Conservation (phyloP, 2,113 vertebrate species). For the Charina bottae region DNA sequence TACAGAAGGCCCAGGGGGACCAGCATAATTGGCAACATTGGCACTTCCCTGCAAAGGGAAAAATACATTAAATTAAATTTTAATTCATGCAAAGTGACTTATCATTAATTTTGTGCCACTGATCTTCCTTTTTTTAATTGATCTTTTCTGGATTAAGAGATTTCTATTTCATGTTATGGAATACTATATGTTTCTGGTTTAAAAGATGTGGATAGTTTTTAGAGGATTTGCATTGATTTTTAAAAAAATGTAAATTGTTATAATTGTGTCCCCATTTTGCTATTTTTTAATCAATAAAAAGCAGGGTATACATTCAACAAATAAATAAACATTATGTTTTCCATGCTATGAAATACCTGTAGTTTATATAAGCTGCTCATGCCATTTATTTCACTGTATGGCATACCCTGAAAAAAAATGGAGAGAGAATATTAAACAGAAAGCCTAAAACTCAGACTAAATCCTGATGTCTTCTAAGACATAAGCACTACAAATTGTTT, state of each 20-base stretch:
- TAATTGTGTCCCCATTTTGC: background rate
- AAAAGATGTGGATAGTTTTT: background rate
- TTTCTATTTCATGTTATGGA: background rate
- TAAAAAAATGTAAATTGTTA: background rate
- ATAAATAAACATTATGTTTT: background rate
- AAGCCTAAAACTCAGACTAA: slow-evolving; percentile 10
- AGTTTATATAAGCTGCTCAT: slow-evolving; percentile 98
- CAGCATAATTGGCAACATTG: slow-evolving; percentile 80
- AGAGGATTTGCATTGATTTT: background rate
- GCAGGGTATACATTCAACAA: background rate
- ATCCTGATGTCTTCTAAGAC: background rate
- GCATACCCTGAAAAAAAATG: slow-evolving; percentile 77
- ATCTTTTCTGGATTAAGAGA: background rate
- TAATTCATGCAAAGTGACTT: slow-evolving; percentile 20
- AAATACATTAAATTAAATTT: slow-evolving; percentile 30
- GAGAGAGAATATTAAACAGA: slow-evolving; percentile 15
- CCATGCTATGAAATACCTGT: slow-evolving; percentile 81
- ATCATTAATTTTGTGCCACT: background rate
- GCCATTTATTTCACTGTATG: slow-evolving; percentile 87
- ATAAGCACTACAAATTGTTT: background rate
- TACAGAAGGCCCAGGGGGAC: slow-evolving; percentile 90
- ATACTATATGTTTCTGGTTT: background rate
- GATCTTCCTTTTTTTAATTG: background rate
- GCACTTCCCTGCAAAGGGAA: slow-evolving; percentile 79
- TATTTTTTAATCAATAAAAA: background rate